These are phyloP conservation scores for Potamilus streckersoni DNA, from an alignment of 1,140 invertebrate species.

Conservation along the genomic window DNA sequence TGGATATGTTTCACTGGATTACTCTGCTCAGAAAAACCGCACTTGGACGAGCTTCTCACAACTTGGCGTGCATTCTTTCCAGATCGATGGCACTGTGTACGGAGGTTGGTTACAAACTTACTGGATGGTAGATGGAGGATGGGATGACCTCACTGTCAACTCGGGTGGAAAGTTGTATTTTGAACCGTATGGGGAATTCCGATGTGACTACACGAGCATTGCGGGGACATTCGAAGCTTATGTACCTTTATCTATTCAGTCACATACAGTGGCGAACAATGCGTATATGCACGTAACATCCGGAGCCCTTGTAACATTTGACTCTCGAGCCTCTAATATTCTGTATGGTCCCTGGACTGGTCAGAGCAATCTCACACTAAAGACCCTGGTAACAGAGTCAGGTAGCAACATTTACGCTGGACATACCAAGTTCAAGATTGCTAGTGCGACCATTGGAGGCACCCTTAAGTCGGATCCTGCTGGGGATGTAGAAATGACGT, in stretches of 20 bases:
- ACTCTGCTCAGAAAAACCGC: slow-evolving; percentile 25
- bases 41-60: slow-evolving; percentile 36
- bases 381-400: slow-evolving; percentile 22
- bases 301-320: slow-evolving; percentile 31
- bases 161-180: slow-evolving; percentile 31
- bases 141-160: slow-evolving; percentile 39
- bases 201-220: slow-evolving; percentile 28
- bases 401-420: slow-evolving; percentile 32
- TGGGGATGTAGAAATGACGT: slow-evolving; percentile 23
- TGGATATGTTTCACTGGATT: slow-evolving; percentile 41
- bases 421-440: slow-evolving; percentile 31
- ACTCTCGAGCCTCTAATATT: slow-evolving; percentile 30
- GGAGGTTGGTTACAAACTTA: slow-evolving; percentile 36
- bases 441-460: slow-evolving; percentile 25
- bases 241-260: slow-evolving; percentile 26
- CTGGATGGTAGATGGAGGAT: slow-evolving; percentile 25
- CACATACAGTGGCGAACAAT: slow-evolving; percentile 5
- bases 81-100: slow-evolving; percentile 38
- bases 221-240: slow-evolving; percentile 35
- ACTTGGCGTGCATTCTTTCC: slow-evolving; percentile 34
- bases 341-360: slow-evolving; percentile 29
- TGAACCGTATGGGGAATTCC: slow-evolving; percentile 28
- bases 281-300: slow-evolving; percentile 29
- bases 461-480: slow-evolving; percentile 29
- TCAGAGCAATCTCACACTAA: slow-evolving; percentile 25